phyloP scores from a whole-genome alignment of 1,140 invertebrate genomes.

The Drosophila truncata region DNA sequence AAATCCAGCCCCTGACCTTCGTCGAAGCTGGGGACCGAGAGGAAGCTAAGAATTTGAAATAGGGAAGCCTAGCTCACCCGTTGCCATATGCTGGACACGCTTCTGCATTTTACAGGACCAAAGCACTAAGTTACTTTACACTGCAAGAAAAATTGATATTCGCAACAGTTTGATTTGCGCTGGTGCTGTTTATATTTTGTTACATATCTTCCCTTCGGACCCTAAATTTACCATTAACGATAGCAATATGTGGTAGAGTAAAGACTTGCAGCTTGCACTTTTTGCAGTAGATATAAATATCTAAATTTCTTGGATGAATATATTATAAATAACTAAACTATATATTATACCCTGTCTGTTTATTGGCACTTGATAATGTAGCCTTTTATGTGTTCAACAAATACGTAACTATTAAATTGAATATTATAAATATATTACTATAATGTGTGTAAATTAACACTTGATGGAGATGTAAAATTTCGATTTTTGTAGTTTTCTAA shows the following conservation, averaged over 20 bases:
- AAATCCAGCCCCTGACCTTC: slow-evolving; percentile 86
- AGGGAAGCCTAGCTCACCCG: slow-evolving; percentile 24
- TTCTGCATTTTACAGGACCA: slow-evolving; percentile 69
- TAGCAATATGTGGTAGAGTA: slow-evolving; percentile 12
- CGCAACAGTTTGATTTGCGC: slow-evolving; percentile 35
- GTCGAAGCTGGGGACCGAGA: slow-evolving; percentile 21
- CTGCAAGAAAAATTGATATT: slow-evolving; percentile 29
- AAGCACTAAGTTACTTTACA: slow-evolving; percentile 56
- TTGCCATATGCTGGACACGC: slow-evolving; percentile 43
- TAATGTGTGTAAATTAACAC: background rate
- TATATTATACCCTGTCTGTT: background rate
- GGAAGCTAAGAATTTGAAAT: slow-evolving; percentile 6
- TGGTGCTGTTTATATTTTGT: slow-evolving; percentile 21
- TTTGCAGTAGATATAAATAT: slow-evolving; percentile 10
- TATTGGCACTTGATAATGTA: slow-evolving; percentile 13
- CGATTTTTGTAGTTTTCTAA: background rate
- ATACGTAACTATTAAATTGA: slow-evolving; percentile 25
- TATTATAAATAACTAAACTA: background rate
- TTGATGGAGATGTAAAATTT: no score
- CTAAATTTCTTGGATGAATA: slow-evolving; percentile 5
- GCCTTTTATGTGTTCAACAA: slow-evolving; percentile 29
- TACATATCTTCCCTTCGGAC: slow-evolving; percentile 30
- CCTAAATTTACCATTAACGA: background rate
- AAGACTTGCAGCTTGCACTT: slow-evolving; percentile 37
- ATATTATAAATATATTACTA: background rate